Base-by-base conservation (phyloP, 1,140 invertebrate genomes). In the Monochamus saltuarius region DNA sequence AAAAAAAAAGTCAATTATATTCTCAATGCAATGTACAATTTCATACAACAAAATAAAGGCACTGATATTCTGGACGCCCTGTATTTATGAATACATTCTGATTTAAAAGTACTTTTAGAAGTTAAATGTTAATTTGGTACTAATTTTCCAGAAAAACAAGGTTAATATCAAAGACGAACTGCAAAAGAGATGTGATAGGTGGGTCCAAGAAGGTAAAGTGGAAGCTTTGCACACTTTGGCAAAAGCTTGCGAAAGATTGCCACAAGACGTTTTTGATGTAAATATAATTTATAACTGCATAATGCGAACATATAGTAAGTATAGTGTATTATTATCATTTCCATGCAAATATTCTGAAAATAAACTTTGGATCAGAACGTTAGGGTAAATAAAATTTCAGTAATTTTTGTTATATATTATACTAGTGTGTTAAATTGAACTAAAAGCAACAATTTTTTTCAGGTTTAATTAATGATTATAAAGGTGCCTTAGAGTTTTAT, bases 241-340 rank as follows among this genome's bases (percentile, higher is more conserved):
- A 0, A 75, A 80, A 10, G 76, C 74, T 46, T 70, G 68, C 8
- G 69, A 67, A 17, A 70, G 77, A 13, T 34, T 79, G 0, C 45
- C 75, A 14, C 62, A 71, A 38, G 43, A 64, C 36, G 14, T 61
- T n/a, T 46, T 80, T 3, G 56, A 81, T 58, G 59, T 72, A 8
- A 58, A 71, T 11, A 66, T 73, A 9, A 69, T 84, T 35, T 82
- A 81, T 62, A 70, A 79, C 7, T 62, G 75, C 53, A 78, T 83
- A 2, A 59, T 84, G 62, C 73, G 78, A 58, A 72, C 80, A 47
- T 79, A 80, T 46, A 75, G 83, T 84, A 69, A 82, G 82, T 79
- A 62, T 29, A 9, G n/a, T 45, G 36, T 13, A 47, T 9, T 55
- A 52, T 47, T 14, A 50, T 46, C 9, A 19, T 6, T 52, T 34